Evolutionary conservation across 2,888 invertebrate genomes (phyloP).

Genomic region (Siphlonurus alternatus): DNA sequence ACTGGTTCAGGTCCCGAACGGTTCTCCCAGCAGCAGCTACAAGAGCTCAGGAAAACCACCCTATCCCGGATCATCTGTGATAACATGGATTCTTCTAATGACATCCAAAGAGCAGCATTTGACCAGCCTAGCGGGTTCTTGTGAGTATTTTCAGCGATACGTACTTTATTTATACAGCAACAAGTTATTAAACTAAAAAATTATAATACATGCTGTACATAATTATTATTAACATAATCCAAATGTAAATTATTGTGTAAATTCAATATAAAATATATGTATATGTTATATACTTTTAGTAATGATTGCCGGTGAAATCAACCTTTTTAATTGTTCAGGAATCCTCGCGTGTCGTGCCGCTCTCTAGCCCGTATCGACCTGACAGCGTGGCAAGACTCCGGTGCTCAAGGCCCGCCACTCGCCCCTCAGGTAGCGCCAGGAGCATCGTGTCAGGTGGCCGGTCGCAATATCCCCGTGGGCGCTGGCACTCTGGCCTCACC

Average conservation of each 20-base stretch:
- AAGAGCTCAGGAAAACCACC: conserved; percentile 73
- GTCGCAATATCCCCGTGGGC: conserved; percentile 57
- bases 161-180: too few relatives aligned
- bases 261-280: neutral
- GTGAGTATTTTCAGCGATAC: conserved; percentile 28
- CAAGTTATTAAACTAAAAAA: too few relatives aligned
- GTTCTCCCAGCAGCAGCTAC: conserved; percentile 72
- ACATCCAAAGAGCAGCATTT: conserved; percentile 79
- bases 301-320: too few relatives aligned
- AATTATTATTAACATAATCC: neutral
- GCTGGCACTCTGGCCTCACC: conserved; percentile 79
- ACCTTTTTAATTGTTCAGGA: conserved; percentile 41
- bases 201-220: too few relatives aligned
- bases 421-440: neutral
- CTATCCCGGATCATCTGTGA: conserved; percentile 75
- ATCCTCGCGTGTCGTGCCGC: conserved; percentile 70
- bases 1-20: conserved; percentile 59
- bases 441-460: conserved; percentile 54
- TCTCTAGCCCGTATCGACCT: conserved; percentile 66
- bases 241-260: conserved; percentile 5
- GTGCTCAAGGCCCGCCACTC: conserved; percentile 36
- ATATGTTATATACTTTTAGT: neutral
- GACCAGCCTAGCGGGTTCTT: conserved; percentile 81
- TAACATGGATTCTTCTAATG: conserved; percentile 68
- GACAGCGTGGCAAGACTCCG: conserved; percentile 67